Percentiles rank a stretch among this genome's conserved stretches.
These are phyloP conservation scores for Phaonia tiefii DNA, from an alignment of 2,888 invertebrate species.

Conservation along the genomic window DNA sequence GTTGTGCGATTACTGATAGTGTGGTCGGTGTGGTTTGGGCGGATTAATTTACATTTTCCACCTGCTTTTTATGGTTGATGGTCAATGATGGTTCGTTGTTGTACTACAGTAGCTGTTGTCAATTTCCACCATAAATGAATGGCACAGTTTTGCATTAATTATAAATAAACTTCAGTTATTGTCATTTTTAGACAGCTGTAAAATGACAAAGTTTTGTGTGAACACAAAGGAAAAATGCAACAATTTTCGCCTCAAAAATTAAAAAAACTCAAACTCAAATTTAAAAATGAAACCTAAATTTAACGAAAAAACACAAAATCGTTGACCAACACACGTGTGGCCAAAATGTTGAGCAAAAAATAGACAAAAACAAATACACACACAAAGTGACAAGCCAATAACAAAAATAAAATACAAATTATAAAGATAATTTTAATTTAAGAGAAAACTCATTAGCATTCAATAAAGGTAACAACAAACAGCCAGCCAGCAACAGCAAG, in stretches of 20 bases:
- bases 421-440: not conserved
- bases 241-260: constrained; percentile 40
- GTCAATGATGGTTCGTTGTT: not conserved
- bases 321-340: constrained; percentile 43
- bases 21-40: constrained; percentile 21
- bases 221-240: constrained; percentile 25
- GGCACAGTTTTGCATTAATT: constrained; percentile 25
- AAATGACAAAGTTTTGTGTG: constrained; percentile 52
- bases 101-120: not conserved
- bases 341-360: constrained; percentile 34
- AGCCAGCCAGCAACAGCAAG: constrained; percentile 18
- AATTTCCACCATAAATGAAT: not conserved
- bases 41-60: constrained; percentile 51
- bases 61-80: not conserved
- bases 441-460: constrained; percentile 62
- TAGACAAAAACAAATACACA: not conserved
- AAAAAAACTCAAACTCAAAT: constrained; percentile 35
- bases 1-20: not conserved
- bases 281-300: constrained; percentile 27
- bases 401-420: constrained; percentile 17
- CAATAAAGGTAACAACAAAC: constrained; percentile 42
- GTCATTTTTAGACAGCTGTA: constrained; percentile 49
- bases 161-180: constrained; percentile 27
- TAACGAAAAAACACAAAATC: not conserved
- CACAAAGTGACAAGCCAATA: not conserved